Evolutionary conservation across 2,797 vertebrate species (phyloP).

Genomic region (Scleropages formosus): DNA sequence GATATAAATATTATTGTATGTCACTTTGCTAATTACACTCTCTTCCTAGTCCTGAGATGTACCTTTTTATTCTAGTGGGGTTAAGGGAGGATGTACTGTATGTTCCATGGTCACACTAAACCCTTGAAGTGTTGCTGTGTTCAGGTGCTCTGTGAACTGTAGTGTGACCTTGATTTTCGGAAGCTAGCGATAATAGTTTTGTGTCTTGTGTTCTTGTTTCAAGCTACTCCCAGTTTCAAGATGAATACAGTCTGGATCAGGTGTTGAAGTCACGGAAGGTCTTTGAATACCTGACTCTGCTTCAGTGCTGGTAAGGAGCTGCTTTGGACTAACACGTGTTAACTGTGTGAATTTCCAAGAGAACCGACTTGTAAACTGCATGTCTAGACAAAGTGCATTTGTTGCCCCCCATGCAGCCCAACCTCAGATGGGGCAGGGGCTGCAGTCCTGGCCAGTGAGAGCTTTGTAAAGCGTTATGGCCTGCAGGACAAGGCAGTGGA

Average conservation of each 20-base stretch:
- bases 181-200: too few species aligned
- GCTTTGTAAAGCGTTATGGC: conserved; percentile 73
- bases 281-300: conserved; percentile 85
- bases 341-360: too few species aligned
- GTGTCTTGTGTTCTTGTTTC: conserved; percentile 36
- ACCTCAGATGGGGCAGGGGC: conserved; percentile 92
- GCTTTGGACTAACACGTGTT: background rate
- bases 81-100: background rate
- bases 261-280: conserved; percentile 79
- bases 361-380: background rate
- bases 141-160: background rate
- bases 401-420: conserved; percentile 68
- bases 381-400: background rate
- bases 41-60: too few species aligned
- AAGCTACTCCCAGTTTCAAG: conserved; percentile 90
- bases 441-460: conserved; percentile 82
- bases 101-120: background rate
- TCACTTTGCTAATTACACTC: too few species aligned
- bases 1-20: too few species aligned
- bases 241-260: conserved; percentile 88
- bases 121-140: background rate
- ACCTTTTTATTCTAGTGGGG: background rate
- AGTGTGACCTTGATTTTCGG: too few species aligned
- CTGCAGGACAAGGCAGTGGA: conserved; percentile 86
- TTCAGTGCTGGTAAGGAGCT: conserved; percentile 91